These are phyloP conservation scores for Whitmania pigra DNA, from an alignment of 1,140 invertebrate genomes.

Conservation along the genomic window DNA sequence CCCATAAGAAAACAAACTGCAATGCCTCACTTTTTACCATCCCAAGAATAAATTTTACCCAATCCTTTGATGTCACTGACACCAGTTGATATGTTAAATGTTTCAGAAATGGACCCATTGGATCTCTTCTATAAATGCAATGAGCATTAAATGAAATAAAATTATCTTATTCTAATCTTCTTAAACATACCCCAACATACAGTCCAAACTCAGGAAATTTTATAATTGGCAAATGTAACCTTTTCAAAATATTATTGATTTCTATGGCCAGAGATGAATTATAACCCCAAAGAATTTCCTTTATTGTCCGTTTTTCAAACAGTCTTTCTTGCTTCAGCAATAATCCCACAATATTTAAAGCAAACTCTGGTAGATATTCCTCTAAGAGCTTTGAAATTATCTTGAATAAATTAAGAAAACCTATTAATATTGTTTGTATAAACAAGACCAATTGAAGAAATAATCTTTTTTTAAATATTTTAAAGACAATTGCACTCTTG, in stretches of 20 bases:
- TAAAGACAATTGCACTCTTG: not conserved
- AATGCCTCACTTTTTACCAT: not conserved
- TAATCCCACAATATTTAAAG: not conserved
- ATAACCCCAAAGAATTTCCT: not conserved
- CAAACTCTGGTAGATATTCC: not conserved
- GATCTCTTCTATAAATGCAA: not conserved
- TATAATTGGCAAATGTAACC: not conserved
- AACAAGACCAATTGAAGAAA: not conserved
- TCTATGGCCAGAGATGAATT: not conserved
- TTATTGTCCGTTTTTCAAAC: not conserved
- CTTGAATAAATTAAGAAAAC: not conserved
- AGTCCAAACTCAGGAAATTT: conserved; percentile 1
- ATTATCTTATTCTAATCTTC: not conserved
- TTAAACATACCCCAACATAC: conserved; percentile 7
- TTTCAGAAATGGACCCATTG: not conserved
- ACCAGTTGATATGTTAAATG: conserved; percentile 6
- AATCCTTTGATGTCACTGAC: not conserved
- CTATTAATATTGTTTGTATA: not conserved
- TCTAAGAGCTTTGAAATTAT: conserved; percentile 1
- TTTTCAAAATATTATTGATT: not conserved
- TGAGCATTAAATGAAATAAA: not conserved
- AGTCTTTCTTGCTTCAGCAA: conserved; percentile 1
- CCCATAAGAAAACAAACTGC: not conserved
- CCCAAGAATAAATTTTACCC: conserved; percentile 9
- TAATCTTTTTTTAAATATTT: not conserved